Conservation (phyloP, 2,888 invertebrate species). For the Syrphus vitripennis region DNA sequence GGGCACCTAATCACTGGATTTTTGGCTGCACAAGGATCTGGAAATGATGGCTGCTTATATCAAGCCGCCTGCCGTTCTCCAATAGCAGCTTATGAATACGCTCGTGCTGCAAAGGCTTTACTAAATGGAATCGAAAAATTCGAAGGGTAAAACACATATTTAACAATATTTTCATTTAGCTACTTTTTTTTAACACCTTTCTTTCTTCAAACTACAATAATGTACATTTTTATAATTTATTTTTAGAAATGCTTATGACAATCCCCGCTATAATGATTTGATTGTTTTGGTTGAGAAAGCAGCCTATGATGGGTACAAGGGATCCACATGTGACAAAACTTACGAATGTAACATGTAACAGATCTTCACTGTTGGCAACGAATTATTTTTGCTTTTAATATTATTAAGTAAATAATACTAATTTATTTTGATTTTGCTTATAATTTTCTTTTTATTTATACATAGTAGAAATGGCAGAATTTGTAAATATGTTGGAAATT, state of each 20-base stretch:
- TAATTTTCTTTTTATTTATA: background rate
- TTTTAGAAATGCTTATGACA: constrained; percentile 76
- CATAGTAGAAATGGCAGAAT: constrained; percentile 26
- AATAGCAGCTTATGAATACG: constrained; percentile 87
- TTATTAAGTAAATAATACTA: constrained; percentile 38
- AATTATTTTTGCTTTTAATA: background rate
- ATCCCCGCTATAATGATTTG: constrained; percentile 85
- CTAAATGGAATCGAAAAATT: constrained; percentile 87
- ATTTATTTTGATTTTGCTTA: constrained; percentile 25
- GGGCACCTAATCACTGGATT: constrained; percentile 81
- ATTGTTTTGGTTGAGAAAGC: constrained; percentile 86
- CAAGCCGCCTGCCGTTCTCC: constrained; percentile 90
- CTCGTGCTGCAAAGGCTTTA: constrained; percentile 89
- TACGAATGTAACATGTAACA: constrained; percentile 81
- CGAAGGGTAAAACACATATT: constrained; percentile 82
- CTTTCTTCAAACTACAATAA: background rate
- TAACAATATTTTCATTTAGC: background rate
- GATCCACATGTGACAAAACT: constrained; percentile 83
- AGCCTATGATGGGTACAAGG: constrained; percentile 85
- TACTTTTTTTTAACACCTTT: background rate
- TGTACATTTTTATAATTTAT: background rate
- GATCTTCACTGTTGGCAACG: background rate
- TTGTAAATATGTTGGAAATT: constrained; percentile 41
- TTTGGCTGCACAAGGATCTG: constrained; percentile 88
- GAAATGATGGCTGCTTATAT: constrained; percentile 88